phyloP scores from a whole-genome alignment of 2,888 invertebrate genomes.

The Spilosoma lubricipeda region DNA sequence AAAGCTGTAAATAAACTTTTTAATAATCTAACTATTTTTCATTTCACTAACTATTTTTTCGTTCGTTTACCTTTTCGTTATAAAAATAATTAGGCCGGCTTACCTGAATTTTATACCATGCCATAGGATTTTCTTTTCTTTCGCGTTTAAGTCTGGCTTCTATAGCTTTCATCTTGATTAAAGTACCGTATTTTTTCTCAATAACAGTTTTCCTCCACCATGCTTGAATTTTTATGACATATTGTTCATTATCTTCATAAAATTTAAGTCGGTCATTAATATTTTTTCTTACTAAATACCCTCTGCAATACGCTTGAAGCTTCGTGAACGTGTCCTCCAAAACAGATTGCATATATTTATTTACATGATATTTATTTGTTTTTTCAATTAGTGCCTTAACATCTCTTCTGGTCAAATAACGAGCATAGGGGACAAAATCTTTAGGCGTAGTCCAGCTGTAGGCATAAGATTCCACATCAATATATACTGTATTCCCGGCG shows the following conservation, averaged over 20 bases:
- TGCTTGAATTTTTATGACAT: conserved; percentile 85
- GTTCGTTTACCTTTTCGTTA: too few relatives aligned
- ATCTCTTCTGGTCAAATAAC: conserved; percentile 81
- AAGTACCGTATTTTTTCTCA: conserved; percentile 75
- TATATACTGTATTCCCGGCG: conserved; percentile 82
- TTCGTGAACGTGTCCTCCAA: conserved; percentile 79
- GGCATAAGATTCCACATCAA: conserved; percentile 82
- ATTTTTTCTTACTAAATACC: conserved; percentile 85
- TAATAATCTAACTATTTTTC: too few relatives aligned
- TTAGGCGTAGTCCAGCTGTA: conserved; percentile 84
- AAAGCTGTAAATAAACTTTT: too few relatives aligned
- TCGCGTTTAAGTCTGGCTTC: conserved; percentile 73
- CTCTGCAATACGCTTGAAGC: conserved; percentile 87
- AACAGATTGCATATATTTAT: conserved; percentile 73
- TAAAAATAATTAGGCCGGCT: neutral
- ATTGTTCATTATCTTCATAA: conserved; percentile 74
- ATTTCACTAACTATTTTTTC: too few relatives aligned
- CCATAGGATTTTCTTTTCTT: conserved; percentile 75
- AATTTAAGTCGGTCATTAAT: conserved; percentile 73
- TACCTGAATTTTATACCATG: conserved; percentile 85
- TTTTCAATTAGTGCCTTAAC: conserved; percentile 73
- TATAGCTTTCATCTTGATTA: conserved; percentile 77
- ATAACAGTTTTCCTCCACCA: conserved; percentile 87
- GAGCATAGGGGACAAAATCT: conserved; percentile 81
- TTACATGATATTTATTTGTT: conserved; percentile 78